phyloP scores from a whole-genome alignment of 2,888 invertebrate genomes.

The Chymomyza procnemis region DNA sequence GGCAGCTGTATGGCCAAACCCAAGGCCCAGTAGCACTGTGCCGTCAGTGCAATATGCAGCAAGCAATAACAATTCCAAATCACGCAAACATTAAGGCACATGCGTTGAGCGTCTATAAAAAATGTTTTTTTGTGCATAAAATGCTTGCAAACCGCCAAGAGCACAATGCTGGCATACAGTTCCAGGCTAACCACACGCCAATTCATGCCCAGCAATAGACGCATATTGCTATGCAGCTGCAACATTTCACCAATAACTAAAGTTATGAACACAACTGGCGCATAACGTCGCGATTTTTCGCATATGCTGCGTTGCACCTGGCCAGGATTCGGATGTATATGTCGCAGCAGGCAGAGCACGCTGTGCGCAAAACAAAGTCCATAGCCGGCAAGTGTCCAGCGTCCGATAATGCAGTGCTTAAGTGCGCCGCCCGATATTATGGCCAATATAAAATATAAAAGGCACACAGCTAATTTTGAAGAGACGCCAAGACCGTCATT shows the following conservation, averaged over 20 bases:
- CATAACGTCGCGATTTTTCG: constrained; percentile 51
- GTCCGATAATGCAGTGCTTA: constrained; percentile 48
- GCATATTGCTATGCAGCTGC: constrained; percentile 10
- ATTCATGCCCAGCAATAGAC: constrained; percentile 18
- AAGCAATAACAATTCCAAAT: constrained; percentile 55
- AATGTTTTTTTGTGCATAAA: constrained; percentile 29
- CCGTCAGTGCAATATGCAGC: constrained; percentile 46
- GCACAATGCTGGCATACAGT: constrained; percentile 35
- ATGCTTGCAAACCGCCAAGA: constrained; percentile 16
- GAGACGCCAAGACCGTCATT: constrained; percentile 8
- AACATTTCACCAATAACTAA: constrained; percentile 55
- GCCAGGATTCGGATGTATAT: constrained; percentile 65
- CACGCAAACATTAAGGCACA: constrained; percentile 46
- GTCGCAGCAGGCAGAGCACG: constrained; percentile 53
- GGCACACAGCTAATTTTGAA: constrained; percentile 55
- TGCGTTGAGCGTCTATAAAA: constrained; percentile 8
- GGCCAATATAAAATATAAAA: constrained; percentile 56
- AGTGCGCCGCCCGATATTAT: constrained; percentile 60
- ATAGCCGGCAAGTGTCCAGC: constrained; percentile 48
- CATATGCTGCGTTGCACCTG: constrained; percentile 51
- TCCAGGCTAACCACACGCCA: constrained; percentile 42
- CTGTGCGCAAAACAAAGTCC: constrained; percentile 57
- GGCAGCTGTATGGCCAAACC: constrained; percentile 53
- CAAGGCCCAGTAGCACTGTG: constrained; percentile 54
- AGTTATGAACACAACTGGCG: constrained; percentile 58